Percentiles rank a stretch among this genome's conserved stretches.
Evolutionary conservation across 1,140 invertebrate genomes (phyloP).

Genomic region (Hycleus phaleratus): DNA sequence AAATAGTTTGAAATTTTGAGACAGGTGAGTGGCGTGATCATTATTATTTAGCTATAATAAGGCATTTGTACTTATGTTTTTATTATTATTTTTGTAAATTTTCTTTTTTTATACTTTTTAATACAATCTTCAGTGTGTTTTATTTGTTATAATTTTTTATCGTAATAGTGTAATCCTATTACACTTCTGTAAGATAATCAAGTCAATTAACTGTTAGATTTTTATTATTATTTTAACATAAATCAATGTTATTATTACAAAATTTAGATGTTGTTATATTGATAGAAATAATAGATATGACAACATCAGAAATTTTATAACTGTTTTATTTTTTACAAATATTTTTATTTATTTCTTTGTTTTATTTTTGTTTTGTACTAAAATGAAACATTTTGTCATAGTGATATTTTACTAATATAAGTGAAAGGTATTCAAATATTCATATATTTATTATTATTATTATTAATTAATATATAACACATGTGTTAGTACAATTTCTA

Average conservation of each 20-base stretch:
- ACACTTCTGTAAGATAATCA: slow-evolving; percentile 25
- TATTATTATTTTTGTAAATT: slow-evolving; percentile 23
- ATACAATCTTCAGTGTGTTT: slow-evolving; percentile 17
- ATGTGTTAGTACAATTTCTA: slow-evolving; percentile 27
- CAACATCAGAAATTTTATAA: too few species aligned
- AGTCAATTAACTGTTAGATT: slow-evolving; percentile 29
- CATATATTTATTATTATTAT: slow-evolving; percentile 3
- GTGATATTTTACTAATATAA: slow-evolving; percentile 12
- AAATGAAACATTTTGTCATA: slow-evolving; percentile 6
- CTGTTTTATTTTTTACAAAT: too few species aligned
- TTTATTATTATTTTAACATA: slow-evolving; percentile 19
- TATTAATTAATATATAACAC: slow-evolving; percentile 23
- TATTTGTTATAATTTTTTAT: slow-evolving; percentile 22
- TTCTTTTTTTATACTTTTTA: too few species aligned
- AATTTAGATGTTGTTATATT: too few species aligned
- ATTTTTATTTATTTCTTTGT: slow-evolving; percentile 13
- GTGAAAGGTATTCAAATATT: slow-evolving; percentile 19
- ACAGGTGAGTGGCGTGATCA: too few species aligned
- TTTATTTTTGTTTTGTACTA: slow-evolving; percentile 8
- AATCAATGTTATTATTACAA: slow-evolving; percentile 6
- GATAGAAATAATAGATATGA: too few species aligned
- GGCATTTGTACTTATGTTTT: slow-evolving; percentile 17
- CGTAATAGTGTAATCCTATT: slow-evolving; percentile 6
- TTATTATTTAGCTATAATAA: not conserved
- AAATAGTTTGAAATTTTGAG: too few species aligned